Evolutionary conservation across 1,140 invertebrate species (phyloP).

Genomic region (Halesus radiatus): DNA sequence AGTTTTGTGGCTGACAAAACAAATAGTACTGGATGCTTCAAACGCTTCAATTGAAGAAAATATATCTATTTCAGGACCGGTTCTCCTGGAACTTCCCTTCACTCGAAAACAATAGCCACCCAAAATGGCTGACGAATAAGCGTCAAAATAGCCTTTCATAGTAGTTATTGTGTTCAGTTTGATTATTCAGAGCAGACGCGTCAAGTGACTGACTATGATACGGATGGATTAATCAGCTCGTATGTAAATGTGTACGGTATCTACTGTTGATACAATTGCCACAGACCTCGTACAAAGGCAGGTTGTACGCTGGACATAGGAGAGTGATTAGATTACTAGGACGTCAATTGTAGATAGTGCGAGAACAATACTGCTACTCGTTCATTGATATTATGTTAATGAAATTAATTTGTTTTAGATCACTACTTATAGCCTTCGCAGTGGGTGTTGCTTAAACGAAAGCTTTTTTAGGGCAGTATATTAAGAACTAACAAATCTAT

Average conservation of each 20-base stretch:
- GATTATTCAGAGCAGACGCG: conserved; percentile 32
- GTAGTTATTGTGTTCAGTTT: conserved; percentile 29
- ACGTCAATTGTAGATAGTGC: background rate
- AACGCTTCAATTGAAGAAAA: no score
- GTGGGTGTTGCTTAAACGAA: no score
- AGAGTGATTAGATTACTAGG: background rate
- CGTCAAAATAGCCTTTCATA: background rate
- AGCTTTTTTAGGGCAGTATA: no score
- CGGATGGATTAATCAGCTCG: conserved; percentile 39
- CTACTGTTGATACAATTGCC: conserved; percentile 33
- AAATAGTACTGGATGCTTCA: no score
- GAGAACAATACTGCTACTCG: no score
- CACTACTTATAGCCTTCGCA: no score
- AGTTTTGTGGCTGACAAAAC: no score
- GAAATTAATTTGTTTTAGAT: no score
- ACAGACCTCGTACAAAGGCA: background rate
- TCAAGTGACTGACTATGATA: conserved; percentile 38
- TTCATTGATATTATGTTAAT: no score
- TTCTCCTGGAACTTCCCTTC: background rate
- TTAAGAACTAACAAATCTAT: no score
- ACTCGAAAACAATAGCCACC: background rate
- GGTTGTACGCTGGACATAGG: background rate
- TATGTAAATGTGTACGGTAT: conserved; percentile 30
- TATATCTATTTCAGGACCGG: no score
- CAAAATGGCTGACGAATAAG: conserved; percentile 4